phyloP scores from a whole-genome alignment of 2,113 vertebrate species.

The Notarius lentiginosus region DNA sequence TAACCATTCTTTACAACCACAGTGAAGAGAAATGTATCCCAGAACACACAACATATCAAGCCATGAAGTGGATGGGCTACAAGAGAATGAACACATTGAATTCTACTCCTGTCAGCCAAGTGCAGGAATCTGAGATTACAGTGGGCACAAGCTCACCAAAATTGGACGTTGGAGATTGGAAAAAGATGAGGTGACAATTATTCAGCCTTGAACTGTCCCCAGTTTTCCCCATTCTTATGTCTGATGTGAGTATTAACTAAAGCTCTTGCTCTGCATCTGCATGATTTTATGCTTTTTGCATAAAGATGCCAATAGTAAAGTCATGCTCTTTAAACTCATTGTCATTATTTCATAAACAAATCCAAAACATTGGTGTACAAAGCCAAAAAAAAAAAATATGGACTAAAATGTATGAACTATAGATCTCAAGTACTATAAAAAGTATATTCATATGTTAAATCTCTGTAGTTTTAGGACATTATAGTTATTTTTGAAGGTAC shows the following conservation, averaged over 20 bases:
- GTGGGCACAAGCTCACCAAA: not conserved
- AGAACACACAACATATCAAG: not conserved
- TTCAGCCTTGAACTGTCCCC: no score
- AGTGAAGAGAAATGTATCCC: not conserved
- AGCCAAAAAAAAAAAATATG: not conserved
- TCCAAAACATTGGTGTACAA: not conserved
- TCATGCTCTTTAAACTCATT: no score
- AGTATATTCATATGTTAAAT: no score
- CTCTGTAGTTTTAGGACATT: not conserved
- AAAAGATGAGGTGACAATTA: no score
- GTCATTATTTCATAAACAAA: not conserved
- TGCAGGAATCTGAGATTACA: not conserved
- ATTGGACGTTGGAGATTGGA: not conserved
- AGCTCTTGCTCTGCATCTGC: not conserved
- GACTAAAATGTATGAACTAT: no score
- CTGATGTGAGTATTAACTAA: not conserved
- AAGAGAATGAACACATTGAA: no score
- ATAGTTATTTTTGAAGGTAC: not conserved
- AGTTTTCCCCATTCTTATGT: not conserved
- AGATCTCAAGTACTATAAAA: no score
- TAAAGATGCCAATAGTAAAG: no score
- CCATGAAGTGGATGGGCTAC: not conserved
- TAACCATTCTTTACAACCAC: not conserved
- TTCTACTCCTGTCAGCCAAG: not conserved
- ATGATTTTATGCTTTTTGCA: not conserved